Conservation (phyloP, 2,797 vertebrate genomes). For the Pangasius krempfi region DNA sequence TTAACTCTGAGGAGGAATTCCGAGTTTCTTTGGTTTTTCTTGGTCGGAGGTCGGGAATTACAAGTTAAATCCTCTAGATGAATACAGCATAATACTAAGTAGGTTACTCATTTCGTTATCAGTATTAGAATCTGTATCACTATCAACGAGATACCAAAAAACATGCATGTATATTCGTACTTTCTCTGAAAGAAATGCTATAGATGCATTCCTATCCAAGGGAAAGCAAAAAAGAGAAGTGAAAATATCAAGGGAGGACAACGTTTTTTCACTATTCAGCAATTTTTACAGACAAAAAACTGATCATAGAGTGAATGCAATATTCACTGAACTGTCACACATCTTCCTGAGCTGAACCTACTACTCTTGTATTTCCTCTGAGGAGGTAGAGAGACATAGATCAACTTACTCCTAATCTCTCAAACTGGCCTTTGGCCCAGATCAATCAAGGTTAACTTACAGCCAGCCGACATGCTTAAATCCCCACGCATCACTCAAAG, state of each 20-base stretch:
- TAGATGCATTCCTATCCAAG: background rate
- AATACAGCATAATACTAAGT: background rate
- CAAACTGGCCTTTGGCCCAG: slow-evolving; percentile 44
- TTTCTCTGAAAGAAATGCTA: background rate
- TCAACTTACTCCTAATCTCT: slow-evolving; percentile 70
- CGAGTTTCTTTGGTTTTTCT: background rate
- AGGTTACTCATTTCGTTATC: background rate
- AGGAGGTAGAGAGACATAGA: slow-evolving; percentile 65
- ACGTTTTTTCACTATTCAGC: background rate
- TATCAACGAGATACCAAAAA: background rate
- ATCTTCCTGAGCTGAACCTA: background rate
- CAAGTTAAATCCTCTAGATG: background rate
- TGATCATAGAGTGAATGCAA: background rate
- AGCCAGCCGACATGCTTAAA: slow-evolving; percentile 71
- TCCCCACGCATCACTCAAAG: slow-evolving; percentile 65
- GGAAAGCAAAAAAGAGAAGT: background rate
- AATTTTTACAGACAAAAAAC: background rate
- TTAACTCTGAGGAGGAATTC: background rate
- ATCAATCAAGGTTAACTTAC: slow-evolving; percentile 67
- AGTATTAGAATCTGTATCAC: background rate
- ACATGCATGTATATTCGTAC: background rate
- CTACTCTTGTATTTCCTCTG: slow-evolving; percentile 45
- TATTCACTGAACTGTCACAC: background rate
- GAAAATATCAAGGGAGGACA: background rate
- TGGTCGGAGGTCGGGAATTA: background rate